Percentiles rank a stretch among this genome's conserved stretches.
phyloP scores from a whole-genome alignment of 2,888 invertebrate species.

The Bembecia ichneumoniformis region DNA sequence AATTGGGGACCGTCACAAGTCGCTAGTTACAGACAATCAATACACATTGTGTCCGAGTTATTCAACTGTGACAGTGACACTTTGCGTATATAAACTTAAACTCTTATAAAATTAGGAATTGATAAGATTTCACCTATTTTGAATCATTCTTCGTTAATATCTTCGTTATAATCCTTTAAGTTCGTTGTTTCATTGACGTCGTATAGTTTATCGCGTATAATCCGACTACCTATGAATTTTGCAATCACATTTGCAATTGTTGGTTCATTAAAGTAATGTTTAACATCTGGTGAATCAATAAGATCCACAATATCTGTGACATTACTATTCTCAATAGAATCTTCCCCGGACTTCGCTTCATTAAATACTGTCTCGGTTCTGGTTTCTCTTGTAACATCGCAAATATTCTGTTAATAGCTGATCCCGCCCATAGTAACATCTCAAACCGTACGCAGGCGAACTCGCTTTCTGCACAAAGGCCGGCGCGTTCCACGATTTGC shows the following conservation, averaged over 20 bases:
- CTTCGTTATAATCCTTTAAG: no score
- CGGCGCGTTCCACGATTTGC: not conserved
- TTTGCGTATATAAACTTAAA: not conserved
- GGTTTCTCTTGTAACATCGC: not conserved
- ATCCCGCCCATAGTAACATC: not conserved
- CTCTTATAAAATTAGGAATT: no score
- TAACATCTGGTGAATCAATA: no score
- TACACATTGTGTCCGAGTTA: not conserved
- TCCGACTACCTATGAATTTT: no score
- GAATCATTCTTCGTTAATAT: no score
- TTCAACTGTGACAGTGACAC: not conserved
- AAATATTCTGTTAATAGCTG: not conserved
- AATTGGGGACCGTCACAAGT: not conserved
- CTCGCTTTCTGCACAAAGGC: not conserved
- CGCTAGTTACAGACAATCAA: not conserved
- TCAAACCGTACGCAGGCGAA: not conserved
- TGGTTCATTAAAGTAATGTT: no score
- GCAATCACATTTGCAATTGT: no score
- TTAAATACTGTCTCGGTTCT: not conserved
- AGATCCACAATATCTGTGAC: not conserved
- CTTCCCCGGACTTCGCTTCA: not conserved
- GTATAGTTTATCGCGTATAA: no score
- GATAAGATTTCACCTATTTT: no score
- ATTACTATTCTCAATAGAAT: not conserved
- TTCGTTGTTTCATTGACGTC: no score